A percentile compares a stretch with the other conserved stretches of the same genome.
These are phyloP conservation scores for Stegodyphus mimosarum DNA, from an alignment of 1,140 invertebrate genomes.

Conservation along the genomic window DNA sequence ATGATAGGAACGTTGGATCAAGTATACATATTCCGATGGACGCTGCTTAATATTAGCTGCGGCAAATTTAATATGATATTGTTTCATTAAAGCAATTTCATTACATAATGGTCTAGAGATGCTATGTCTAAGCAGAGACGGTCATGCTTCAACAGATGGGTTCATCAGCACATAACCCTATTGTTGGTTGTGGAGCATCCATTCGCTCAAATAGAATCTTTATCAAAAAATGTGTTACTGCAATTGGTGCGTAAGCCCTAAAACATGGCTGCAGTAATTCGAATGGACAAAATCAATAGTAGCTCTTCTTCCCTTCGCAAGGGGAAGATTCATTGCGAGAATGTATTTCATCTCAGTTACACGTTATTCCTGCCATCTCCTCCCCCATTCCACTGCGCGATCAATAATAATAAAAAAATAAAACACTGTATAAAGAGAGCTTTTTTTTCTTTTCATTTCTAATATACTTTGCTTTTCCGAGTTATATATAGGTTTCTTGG, in stretches of 20 bases:
- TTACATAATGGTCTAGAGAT: no score
- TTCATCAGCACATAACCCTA: no score
- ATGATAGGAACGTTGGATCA: no score
- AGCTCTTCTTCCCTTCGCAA: constrained; percentile 19
- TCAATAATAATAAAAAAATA: constrained; percentile 31
- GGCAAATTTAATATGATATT: no score
- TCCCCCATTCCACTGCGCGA: constrained; percentile 2
- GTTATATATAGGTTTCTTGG: constrained; percentile 37
- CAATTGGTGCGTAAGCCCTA: neutral
- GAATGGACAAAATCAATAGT: constrained; percentile 55
- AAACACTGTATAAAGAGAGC: constrained; percentile 37
- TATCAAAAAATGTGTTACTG: no score
- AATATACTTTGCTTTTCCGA: neutral
- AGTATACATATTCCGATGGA: no score
- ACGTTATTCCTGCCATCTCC: constrained; percentile 11
- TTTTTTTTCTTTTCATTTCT: constrained; percentile 29
- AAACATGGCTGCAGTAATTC: constrained; percentile 34
- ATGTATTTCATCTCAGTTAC: constrained; percentile 57
- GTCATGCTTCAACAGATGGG: no score
- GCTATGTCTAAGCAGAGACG: no score
- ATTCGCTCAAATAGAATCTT: no score
- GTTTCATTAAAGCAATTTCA: no score
- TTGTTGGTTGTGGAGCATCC: no score
- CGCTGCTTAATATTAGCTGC: no score
- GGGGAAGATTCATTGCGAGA: constrained; percentile 48